Evolutionary conservation across 2,113 vertebrate species (phyloP).

Genomic region (Melanotaenia duboulayi): DNA sequence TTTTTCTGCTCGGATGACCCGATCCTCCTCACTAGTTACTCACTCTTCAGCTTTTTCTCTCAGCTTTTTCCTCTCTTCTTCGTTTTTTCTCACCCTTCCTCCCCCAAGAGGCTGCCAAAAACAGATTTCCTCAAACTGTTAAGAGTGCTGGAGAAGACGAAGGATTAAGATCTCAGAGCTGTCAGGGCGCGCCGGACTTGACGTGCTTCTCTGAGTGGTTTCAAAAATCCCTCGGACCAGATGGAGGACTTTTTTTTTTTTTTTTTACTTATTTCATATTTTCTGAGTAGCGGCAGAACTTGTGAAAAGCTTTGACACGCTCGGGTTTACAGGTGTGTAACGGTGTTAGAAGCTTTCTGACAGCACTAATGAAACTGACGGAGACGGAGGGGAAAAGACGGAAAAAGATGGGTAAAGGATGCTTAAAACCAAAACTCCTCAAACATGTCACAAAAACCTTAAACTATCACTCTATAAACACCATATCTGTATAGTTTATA

Average conservation of each 20-base stretch:
- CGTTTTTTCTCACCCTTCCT: constrained; percentile 64
- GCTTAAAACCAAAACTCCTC: not conserved
- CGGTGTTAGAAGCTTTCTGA: constrained; percentile 66
- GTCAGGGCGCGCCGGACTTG: constrained; percentile 45
- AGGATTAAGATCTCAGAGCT: constrained; percentile 72
- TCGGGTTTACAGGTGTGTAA: constrained; percentile 73
- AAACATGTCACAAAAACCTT: not conserved
- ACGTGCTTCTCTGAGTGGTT: constrained; percentile 29
- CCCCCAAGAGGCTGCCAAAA: constrained; percentile 60
- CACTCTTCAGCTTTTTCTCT: constrained; percentile 51
- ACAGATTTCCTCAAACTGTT: constrained; percentile 61
- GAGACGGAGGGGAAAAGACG: not conserved
- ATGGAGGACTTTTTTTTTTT: not conserved
- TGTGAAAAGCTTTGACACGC: constrained; percentile 80
- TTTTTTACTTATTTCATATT: constrained; percentile 2
- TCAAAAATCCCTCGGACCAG: constrained; percentile 44
- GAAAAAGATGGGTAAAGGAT: not conserved
- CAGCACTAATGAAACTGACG: constrained; percentile 58
- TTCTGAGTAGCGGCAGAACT: constrained; percentile 35
- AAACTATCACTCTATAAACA: not conserved
- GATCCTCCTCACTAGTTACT: constrained; percentile 63
- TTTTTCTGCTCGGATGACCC: constrained; percentile 56
- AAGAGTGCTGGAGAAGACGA: constrained; percentile 51
- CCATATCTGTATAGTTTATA: constrained; percentile 10
- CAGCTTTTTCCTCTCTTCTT: constrained; percentile 17